These are phyloP conservation scores for Yponomeuta cagnagella DNA, from an alignment of 2,888 invertebrate species.

Conservation along the genomic window DNA sequence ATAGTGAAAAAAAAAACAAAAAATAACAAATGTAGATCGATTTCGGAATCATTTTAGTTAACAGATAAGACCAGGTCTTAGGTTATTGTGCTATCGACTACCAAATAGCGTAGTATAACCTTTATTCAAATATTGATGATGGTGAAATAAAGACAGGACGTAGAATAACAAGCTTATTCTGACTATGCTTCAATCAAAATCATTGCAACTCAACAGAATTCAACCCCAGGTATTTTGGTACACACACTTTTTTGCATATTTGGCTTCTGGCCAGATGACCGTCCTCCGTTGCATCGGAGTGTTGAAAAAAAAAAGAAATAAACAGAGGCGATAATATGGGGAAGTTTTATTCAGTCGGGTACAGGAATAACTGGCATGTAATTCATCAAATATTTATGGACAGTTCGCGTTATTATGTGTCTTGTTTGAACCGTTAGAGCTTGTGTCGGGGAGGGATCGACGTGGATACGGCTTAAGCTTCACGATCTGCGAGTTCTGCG, in stretches of 20 bases:
- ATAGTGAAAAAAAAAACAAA: no score
- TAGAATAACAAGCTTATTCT: not conserved
- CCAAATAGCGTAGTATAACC: no score
- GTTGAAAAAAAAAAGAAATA: slow-evolving; percentile 3
- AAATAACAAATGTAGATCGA: no score
- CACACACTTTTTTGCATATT: slow-evolving; percentile 10
- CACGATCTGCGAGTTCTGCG: no score
- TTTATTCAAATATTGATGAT: no score
- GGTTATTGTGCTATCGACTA: no score
- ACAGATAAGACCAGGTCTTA: no score
- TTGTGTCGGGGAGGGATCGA: slow-evolving; percentile 17
- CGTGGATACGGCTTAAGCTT: no score
- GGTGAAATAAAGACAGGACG: no score
- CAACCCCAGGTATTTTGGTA: not conserved
- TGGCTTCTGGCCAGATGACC: slow-evolving; percentile 13
- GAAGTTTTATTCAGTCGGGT: not conserved
- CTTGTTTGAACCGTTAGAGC: not conserved
- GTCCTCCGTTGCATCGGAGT: not conserved
- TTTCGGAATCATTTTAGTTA: no score
- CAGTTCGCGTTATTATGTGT: not conserved
- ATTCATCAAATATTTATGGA: not conserved
- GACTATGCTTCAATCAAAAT: not conserved
- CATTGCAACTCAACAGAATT: not conserved
- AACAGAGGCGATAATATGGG: slow-evolving; percentile 40
- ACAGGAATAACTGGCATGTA: not conserved